Conservation (phyloP, 2,888 invertebrate genomes). For the Ennomos quercinarius region DNA sequence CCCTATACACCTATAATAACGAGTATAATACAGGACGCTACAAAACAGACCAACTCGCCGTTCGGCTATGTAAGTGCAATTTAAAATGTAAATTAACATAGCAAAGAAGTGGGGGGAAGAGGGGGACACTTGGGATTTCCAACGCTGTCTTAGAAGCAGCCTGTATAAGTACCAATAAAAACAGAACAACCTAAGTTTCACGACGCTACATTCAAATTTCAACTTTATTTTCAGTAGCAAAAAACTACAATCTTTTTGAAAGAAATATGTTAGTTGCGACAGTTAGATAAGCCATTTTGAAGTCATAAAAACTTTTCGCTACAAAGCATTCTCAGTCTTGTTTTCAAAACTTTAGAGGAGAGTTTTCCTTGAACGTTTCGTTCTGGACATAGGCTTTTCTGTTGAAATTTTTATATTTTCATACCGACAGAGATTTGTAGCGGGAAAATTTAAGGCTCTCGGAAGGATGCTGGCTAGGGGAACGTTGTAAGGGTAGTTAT, state of each 20-base stretch:
- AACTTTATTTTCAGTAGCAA: rapidly evolving
- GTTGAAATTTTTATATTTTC: constrained; percentile 72
- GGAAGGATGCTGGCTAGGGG: constrained; percentile 22
- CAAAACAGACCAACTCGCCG: constrained; percentile 79
- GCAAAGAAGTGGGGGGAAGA: constrained; percentile 80
- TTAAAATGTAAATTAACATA: constrained; percentile 86
- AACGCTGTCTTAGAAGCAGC: constrained; percentile 73
- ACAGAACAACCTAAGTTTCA: constrained; percentile 9
- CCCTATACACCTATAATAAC: constrained; percentile 3
- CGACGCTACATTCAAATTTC: constrained; percentile 8
- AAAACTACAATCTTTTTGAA: constrained; percentile 17
- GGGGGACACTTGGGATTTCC: constrained; percentile 66
- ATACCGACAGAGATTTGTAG: constrained; percentile 72
- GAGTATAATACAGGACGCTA: constrained; percentile 61
- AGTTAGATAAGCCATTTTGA: constrained; percentile 14
- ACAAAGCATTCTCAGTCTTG: constrained; percentile 46
- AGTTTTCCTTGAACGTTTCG: constrained; percentile 39
- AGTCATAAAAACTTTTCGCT: constrained; percentile 47
- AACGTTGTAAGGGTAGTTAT: constrained; percentile 23
- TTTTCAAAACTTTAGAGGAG: constrained; percentile 31
- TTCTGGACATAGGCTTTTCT: constrained; percentile 62
- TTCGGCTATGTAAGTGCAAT: constrained; percentile 84
- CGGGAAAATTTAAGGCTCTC: constrained; percentile 56
- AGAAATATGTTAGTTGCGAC: not conserved
- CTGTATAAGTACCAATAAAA: constrained; percentile 43